phyloP scores from a whole-genome alignment of 2,113 vertebrate species.

The Thryonomys swinderianus region DNA sequence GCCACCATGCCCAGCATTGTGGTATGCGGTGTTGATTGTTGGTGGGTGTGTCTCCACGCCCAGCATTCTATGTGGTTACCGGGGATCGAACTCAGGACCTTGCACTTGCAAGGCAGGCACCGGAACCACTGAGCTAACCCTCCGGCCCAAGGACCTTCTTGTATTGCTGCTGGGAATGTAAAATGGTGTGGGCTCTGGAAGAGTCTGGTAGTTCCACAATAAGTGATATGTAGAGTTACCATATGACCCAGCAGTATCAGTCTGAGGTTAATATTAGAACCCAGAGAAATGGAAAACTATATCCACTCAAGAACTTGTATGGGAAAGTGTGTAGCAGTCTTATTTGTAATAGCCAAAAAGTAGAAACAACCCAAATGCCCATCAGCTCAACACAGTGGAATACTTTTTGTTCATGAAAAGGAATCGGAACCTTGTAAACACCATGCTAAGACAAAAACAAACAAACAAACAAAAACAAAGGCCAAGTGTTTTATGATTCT shows the following conservation, averaged over 20 bases:
- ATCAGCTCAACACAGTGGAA: background rate
- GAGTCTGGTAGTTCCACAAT: background rate
- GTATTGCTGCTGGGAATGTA: background rate
- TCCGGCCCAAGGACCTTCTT: background rate
- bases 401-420: background rate
- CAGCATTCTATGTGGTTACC: too few species aligned
- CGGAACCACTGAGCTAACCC: too few species aligned
- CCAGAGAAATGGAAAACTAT: background rate
- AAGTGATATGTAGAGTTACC: background rate
- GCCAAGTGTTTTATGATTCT: background rate
- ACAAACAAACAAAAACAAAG: background rate
- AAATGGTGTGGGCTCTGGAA: background rate
- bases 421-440: constrained; percentile 9
- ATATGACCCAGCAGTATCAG: background rate
- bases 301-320: background rate
- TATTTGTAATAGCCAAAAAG: background rate
- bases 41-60: too few species aligned
- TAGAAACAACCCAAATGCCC: background rate
- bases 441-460: background rate
- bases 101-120: too few species aligned
- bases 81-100: too few species aligned
- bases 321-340: background rate
- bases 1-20: too few species aligned
- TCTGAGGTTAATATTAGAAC: background rate
- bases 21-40: too few species aligned